phyloP scores from a whole-genome alignment of 37 sponge, comb jelly and placozoan species.

The Spongia lamella region DNA sequence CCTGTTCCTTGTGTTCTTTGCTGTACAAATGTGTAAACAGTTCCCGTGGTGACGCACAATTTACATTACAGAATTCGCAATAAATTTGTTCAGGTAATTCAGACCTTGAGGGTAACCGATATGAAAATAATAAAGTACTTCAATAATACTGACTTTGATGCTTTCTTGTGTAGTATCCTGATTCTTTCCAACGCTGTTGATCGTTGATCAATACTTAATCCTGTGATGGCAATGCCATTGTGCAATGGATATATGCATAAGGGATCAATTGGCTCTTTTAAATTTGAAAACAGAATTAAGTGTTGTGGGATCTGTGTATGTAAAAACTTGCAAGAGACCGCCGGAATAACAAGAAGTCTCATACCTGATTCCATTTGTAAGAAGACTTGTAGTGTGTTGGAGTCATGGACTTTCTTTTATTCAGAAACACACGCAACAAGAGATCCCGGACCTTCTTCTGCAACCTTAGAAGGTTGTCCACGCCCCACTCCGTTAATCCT shows the following conservation, averaged over 20 bases:
- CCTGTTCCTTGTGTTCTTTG: slow-evolving; percentile 18
- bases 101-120: slow-evolving; percentile 2
- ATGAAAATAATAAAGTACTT: background rate
- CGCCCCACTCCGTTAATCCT: slow-evolving; percentile 31
- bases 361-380: slow-evolving; percentile 59
- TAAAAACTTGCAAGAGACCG: slow-evolving; percentile 24
- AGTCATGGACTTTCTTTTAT: slow-evolving; percentile 7
- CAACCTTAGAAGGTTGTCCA: slow-evolving; percentile 23
- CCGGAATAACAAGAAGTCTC: too few relatives aligned
- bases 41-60: slow-evolving; percentile 28
- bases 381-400: background rate
- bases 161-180: slow-evolving; percentile 43
- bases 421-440: background rate
- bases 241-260: slow-evolving; percentile 55
- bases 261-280: background rate
- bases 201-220: slow-evolving; percentile 11
- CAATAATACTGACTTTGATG: slow-evolving; percentile 41
- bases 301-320: slow-evolving; percentile 12
- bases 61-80: slow-evolving; percentile 52
- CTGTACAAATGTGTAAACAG: slow-evolving; percentile 37
- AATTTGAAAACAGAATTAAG: background rate
- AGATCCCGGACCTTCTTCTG: slow-evolving; percentile 44
- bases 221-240: slow-evolving; percentile 54
- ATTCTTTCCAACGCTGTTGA: slow-evolving; percentile 32
- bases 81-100: slow-evolving; percentile 14